Evolutionary conservation across 1,140 invertebrate species (phyloP).

Genomic region (Heliconius hermathena): DNA sequence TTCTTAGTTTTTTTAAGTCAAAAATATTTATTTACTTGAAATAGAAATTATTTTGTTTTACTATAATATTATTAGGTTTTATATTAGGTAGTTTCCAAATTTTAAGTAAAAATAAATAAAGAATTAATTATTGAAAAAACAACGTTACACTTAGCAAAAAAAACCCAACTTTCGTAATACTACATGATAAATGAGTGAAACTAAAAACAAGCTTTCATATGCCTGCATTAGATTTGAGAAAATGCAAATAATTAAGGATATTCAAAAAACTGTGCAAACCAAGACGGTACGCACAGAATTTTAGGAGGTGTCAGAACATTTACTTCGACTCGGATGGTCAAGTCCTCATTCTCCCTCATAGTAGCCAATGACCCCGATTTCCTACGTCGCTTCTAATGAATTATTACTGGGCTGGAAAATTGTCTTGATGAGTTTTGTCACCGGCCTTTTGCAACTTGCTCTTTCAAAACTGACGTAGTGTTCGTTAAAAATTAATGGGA

Average conservation of each 20-base stretch:
- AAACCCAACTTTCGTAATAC: too few relatives aligned
- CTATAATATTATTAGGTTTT: too few relatives aligned
- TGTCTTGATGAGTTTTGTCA: constrained; percentile 38
- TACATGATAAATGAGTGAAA: too few relatives aligned
- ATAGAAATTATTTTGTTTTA: too few relatives aligned
- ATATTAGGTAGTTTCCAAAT: too few relatives aligned
- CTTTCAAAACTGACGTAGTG: constrained; percentile 23
- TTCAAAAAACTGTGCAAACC: background rate
- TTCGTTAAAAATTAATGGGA: constrained; percentile 21
- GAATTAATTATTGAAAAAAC: too few relatives aligned
- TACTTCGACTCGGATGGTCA: constrained; percentile 32
- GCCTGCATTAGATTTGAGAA: too few relatives aligned
- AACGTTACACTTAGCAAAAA: too few relatives aligned
- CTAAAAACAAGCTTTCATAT: too few relatives aligned
- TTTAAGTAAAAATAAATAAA: too few relatives aligned
- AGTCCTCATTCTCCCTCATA: constrained; percentile 23
- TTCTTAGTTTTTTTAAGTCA: background rate
- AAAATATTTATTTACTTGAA: too few relatives aligned
- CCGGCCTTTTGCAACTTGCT: constrained; percentile 29
- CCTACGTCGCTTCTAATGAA: constrained; percentile 37
- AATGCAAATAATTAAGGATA: background rate
- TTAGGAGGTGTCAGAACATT: constrained; percentile 30
- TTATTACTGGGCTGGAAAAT: constrained; percentile 44
- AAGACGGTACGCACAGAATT: background rate
- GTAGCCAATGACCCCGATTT: constrained; percentile 39